Percentiles rank a stretch among this genome's conserved stretches.
Conservation (phyloP, 2,113 vertebrate genomes). For the Monarcha castaneiventris region DNA sequence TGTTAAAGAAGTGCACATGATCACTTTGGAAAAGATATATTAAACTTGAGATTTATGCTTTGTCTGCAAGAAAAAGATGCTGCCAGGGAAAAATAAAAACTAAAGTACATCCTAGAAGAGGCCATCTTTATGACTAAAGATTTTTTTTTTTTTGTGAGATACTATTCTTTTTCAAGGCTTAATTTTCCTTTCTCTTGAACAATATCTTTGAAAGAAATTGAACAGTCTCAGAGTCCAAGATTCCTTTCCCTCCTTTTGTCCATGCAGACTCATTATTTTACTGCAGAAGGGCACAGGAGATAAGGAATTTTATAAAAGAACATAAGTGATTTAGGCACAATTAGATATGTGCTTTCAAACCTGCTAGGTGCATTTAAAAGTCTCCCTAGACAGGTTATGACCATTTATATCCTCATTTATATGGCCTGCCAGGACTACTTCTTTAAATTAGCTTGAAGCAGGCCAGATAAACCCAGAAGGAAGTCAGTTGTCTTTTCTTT, state of each 20-base stretch:
- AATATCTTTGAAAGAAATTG: background rate
- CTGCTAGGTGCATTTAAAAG: constrained; percentile 11
- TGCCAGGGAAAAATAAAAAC: background rate
- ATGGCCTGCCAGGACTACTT: constrained; percentile 43
- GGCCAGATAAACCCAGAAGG: constrained; percentile 16
- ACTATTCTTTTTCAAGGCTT: background rate
- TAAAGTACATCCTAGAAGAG: background rate
- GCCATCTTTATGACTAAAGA: background rate
- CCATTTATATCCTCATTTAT: constrained; percentile 44
- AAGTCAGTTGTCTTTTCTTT: constrained; percentile 32
- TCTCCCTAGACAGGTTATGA: constrained; percentile 7
- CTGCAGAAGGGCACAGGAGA: background rate
- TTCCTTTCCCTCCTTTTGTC: background rate
- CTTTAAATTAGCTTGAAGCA: constrained; percentile 62
- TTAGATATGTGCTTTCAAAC: constrained; percentile 25
- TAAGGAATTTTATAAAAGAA: constrained; percentile 26
- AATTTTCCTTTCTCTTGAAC: background rate
- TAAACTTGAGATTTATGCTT: background rate
- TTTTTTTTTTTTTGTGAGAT: background rate
- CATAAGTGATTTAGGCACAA: constrained; percentile 14
- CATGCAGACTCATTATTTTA: background rate
- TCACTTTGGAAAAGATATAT: background rate
- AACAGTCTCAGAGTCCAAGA: background rate
- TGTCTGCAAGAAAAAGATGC: background rate
- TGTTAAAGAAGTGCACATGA: background rate